Base-by-base conservation (phyloP, 2,797 vertebrate genomes). In the Anabas testudineus region DNA sequence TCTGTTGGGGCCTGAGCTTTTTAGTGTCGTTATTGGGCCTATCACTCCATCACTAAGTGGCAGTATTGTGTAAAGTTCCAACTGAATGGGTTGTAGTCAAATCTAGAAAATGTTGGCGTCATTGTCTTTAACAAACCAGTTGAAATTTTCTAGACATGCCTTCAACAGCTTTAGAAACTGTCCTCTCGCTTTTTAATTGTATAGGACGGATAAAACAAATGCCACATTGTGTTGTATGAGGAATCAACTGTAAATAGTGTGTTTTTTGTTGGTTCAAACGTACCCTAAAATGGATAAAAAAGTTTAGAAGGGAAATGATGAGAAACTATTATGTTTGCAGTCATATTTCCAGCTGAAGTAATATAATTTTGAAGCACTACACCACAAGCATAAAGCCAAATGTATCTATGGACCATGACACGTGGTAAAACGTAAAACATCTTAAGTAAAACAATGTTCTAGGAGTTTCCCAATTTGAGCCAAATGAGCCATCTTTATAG, bases 21-120 rank as follows among this genome's bases (percentile, higher is more conserved):
- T 55, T 10, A 24, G 15, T 28, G 34, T 22, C 18, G 15, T 53
- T 21, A 21, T 47, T 19, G 26, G 37, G 24, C 43, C 26, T 7
- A 26, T 26, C 43, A 15, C 2, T 78, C 18, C 2, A 28, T 71
- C 83, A 75, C 80, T 41, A 42, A 22, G 80, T 66, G 76, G 71
- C 67, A 78, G 71, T 37, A 69, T 36, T 45, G 63, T 0, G 12
- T 15, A n/a, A 49, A 57, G 59, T 43, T 42, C 30, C 12, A 49
- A 49, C 24, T 22, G 14, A 49, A 58, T 4, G 19, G 28, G 24
- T 26, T n/a, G 30, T 32, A 36, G 46, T 21, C 3, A 19, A 28
- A 14, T 16, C 37, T 39, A 6, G 7, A 16, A 55, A 3, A 12
- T 37, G 36, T 32, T 10, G 8, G 30, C 32, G 30, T 36, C 10